A percentile compares a stretch with the other conserved stretches of the same genome.
phyloP scores from a whole-genome alignment of 2,113 vertebrate genomes.

The Callopanchax toddi region DNA sequence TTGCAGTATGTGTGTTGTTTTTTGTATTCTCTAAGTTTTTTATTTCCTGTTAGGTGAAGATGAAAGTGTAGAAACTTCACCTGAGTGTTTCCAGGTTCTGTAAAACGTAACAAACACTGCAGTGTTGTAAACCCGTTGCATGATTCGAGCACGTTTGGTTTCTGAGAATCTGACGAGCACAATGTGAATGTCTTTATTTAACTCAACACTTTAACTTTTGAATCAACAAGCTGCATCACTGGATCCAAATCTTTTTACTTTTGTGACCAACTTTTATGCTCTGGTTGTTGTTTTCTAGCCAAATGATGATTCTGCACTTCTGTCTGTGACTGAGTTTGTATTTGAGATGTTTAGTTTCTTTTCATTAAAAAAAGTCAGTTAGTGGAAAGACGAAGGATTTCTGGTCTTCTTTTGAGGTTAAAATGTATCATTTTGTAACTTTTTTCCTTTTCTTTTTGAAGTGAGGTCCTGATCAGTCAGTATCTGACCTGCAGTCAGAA shows the following conservation, averaged over 20 bases:
- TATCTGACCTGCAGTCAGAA: not conserved
- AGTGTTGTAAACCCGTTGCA: constrained; percentile 43
- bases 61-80: no score
- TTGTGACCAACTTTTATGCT: constrained; percentile 29
- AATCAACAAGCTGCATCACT: constrained; percentile 52
- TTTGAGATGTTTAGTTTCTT: constrained; percentile 52
- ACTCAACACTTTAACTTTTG: constrained; percentile 25
- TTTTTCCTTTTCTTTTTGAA: not conserved
- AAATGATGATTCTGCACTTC: constrained; percentile 32
- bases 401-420: no score
- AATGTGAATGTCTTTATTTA: constrained; percentile 59
- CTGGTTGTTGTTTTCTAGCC: constrained; percentile 38
- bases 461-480: not conserved
- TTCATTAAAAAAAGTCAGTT: constrained; percentile 66
- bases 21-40: constrained; percentile 38
- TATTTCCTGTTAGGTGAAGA: no score
- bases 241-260: constrained; percentile 43
- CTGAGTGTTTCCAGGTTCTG: not conserved
- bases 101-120: constrained; percentile 8
- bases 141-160: constrained; percentile 33
- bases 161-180: no score
- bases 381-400: not conserved
- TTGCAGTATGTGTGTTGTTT: constrained; percentile 30
- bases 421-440: no score
- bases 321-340: constrained; percentile 37